Evolutionary conservation across 2,797 vertebrate genomes (phyloP), one percentile per base, ranked within the genome.

Genomic region (Etheostoma perlongum): DNA sequence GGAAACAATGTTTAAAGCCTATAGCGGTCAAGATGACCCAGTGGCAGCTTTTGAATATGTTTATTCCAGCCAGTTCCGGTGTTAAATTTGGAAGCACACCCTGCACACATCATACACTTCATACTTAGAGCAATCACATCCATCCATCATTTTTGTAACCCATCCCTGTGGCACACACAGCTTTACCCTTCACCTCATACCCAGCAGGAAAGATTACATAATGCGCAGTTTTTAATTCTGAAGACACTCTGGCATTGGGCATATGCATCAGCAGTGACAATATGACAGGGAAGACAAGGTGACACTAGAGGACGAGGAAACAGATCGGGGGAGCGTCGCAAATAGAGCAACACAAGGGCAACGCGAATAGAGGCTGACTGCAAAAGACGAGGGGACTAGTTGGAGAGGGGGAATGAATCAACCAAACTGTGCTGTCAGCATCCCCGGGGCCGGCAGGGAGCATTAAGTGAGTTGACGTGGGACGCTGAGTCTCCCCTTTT

Each of bases 381-480:
- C 46, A 68, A 85, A 89, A 90, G 89, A 90, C 52, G 30, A 42
- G 66, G 67, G 84, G 70, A 76, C 71, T 59, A 76, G 85, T 70
- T 58, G 68, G 76, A 59, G 76, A 74, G 72, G 76, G 82, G 78
- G 70, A 76, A 79, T 91, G 87, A 91, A 90, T 92, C 91, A 92
- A 92, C 92, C 84, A 80, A 93, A 93, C 69, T 86, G 89, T 92
- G 85, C 82, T 79, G 89, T 93, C 91, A 93, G 93, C 93, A 91
- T 91, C 93, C 91, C 88, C 10, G 47, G 67, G 89, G 88, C 88
- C 85, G 76, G 84, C 78, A 78, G 84, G 85, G 87, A 91, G 81
- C 85, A 78, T 90, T 79, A 88, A 89, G 89, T 74, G 79, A 93
- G 87, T 85, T 92, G 90, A 91, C 80, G 77, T 90, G 82, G 86